Base-by-base conservation (phyloP, 30 jellyfish, hydroid and myxozoan genomes). In the Nemopilema nomurai region DNA sequence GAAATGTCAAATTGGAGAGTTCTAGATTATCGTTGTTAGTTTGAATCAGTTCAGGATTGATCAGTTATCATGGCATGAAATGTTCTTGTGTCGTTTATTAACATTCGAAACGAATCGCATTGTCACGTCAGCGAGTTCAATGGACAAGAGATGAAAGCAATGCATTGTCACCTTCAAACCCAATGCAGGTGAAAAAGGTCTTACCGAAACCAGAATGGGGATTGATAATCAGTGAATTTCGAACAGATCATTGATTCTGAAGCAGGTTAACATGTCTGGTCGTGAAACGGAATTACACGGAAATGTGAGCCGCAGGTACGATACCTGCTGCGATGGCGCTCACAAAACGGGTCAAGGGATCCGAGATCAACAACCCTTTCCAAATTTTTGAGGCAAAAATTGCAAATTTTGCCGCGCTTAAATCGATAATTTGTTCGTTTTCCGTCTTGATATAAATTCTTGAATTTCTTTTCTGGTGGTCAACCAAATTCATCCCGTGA, bases 271-370 rank as follows among this genome's bases (percentile, higher is more conserved):
- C 16, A 30, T 25, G 23, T 52, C 16, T 4, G 21, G 23, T 1
- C 13, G 64, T 29, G 9, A 26, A 26, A 18, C 62, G 25, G 30
- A 62, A 26, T 32, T 80, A 80, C 81, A 64, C 89, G 89, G 81
- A 65, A 66, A 67, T 22, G 32, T 80, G 89, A 50, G 51, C 49
- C 23, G 49, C 53, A 18, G 73, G 25, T 79, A 65, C 22, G 74
- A 23, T 81, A 80, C 89, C 89, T 80, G 89, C 64, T 82, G 84
- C 69, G 77, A 67, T 49, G 8, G 50, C 23, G 65, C 81, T 52
- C 6, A 32, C 33, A 20, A 19, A 41, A 41, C 57, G 13, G 57
- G 57, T 41, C 57, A 41, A 41, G 57, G 13, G 13, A 41, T 13
- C 57, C 57, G 13, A 41, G 57, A 41, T 41, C 57, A 41, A 3